Conservation (phyloP, 2,888 invertebrate genomes). For the Philopedon plagiatum region DNA sequence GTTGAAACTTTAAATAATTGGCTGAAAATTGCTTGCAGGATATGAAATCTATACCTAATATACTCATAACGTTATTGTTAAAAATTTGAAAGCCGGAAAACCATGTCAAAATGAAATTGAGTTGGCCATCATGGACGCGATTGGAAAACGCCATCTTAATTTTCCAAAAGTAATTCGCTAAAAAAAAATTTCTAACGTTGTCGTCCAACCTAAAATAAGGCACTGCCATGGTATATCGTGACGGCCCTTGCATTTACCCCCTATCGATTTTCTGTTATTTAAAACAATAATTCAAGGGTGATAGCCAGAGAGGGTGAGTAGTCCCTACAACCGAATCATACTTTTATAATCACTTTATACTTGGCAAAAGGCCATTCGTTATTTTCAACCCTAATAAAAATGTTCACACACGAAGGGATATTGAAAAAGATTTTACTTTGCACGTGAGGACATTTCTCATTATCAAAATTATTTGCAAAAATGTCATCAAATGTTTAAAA, state of each 20-base stretch:
- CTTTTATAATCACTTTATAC: constrained; percentile 36
- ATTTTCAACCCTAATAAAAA: constrained; percentile 13
- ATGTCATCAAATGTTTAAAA: too few relatives aligned
- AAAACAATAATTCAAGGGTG: constrained; percentile 32
- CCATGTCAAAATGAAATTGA: too few relatives aligned
- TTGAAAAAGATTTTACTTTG: neutral
- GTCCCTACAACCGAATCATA: constrained; percentile 23
- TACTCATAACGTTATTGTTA: too few relatives aligned
- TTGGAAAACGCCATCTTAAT: too few relatives aligned
- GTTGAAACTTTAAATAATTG: too few relatives aligned
- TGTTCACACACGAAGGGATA: neutral
- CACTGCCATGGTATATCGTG: neutral
- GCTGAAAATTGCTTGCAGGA: too few relatives aligned
- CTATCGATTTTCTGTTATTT: constrained; percentile 41
- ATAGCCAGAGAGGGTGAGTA: constrained; percentile 29
- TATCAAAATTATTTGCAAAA: too few relatives aligned
- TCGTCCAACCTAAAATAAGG: neutral
- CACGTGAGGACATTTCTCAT: too few relatives aligned
- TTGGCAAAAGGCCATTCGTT: constrained; percentile 29
- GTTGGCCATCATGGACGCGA: too few relatives aligned
- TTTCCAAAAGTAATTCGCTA: too few relatives aligned
- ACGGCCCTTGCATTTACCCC: constrained; percentile 16
- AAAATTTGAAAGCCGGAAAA: too few relatives aligned
- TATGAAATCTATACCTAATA: too few relatives aligned
- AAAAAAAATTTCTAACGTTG: neutral